Evolutionary conservation across 1,140 invertebrate species (phyloP).

Genomic region (Cotesia chilonis): DNA sequence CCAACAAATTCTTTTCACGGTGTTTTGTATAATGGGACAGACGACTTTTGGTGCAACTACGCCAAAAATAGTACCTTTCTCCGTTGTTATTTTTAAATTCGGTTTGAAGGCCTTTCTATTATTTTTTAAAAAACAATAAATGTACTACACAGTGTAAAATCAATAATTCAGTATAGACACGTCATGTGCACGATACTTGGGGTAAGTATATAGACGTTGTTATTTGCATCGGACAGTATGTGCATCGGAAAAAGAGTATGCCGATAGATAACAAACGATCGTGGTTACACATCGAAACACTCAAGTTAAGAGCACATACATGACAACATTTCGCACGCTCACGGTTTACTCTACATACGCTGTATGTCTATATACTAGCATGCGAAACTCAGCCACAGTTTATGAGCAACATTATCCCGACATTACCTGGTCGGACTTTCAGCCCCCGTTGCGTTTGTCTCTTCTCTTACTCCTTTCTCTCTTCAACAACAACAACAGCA

Average conservation of each 20-base stretch:
- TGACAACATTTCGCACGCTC: slow-evolving; percentile 43
- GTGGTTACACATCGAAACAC: slow-evolving; percentile 25
- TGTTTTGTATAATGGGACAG: too few species aligned
- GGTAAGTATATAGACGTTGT: slow-evolving; percentile 34
- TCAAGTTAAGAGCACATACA: slow-evolving; percentile 4
- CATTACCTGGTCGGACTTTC: slow-evolving; percentile 56
- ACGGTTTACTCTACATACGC: slow-evolving; percentile 16
- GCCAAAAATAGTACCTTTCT: too few species aligned
- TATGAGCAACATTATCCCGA: slow-evolving; percentile 63
- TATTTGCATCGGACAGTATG: slow-evolving; percentile 35
- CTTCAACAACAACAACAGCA: slow-evolving; percentile 8
- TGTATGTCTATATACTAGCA: not conserved
- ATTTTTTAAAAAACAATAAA: not conserved
- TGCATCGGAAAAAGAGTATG: slow-evolving; percentile 27
- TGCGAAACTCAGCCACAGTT: slow-evolving; percentile 55
- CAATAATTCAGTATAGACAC: slow-evolving; percentile 34
- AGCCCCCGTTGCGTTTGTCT: slow-evolving; percentile 34
- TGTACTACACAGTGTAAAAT: slow-evolving; percentile 28
- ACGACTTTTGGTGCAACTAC: too few species aligned
- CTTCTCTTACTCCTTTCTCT: slow-evolving; percentile 28
- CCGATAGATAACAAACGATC: slow-evolving; percentile 27
- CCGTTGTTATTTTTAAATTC: too few species aligned
- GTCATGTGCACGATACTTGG: not conserved
- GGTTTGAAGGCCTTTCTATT: not conserved
- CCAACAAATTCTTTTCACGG: too few species aligned